Base-by-base conservation (phyloP, 2,888 invertebrate genomes). In the Eristalis intricaria region DNA sequence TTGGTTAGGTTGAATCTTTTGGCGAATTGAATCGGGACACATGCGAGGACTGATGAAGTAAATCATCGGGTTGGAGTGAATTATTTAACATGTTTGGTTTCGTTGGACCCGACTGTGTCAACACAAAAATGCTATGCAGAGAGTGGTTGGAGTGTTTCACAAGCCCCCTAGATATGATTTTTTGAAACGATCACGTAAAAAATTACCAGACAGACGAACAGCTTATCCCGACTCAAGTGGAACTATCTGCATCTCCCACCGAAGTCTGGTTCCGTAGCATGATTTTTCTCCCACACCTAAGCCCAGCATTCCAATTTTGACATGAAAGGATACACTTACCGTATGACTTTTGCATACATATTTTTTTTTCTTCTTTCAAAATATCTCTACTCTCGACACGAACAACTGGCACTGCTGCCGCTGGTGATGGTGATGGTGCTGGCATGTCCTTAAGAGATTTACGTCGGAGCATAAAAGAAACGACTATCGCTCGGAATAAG, bases 151-250 rank as follows among this genome's bases (percentile, higher is more conserved):
- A 29, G 29, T 50, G 22, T 69, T 23, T 23, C 13, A 61, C 58
- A 69, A 32, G 7, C n/a, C 32, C 32, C 32, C 32, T 32, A 32
- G 32, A 32, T 22, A 64, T 61, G 63, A 58, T 10, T 60, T 40
- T 60, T 80, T 65, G 40, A 71, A 84, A 29, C 61, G 75, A 56
- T 40, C 79, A 71, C 66, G 75, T 80, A 38, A 80, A 75, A 75
- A 70, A 65, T 64, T 75, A 43, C 60, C 80, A n/a, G n/a, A n/a
- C 71, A 71, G 69, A 70, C 65, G 50, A 70, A 64, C 56, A 43
- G 69, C 64, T 70, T 74, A 84, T 70, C 69, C 43, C 43, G 58
- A 3, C 22, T 26, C 23, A 56, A 13, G 56, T 22, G 58, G 40
- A 23, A 40, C 40, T 60, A 40, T 32, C 68, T 40, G 29, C 70